These are phyloP conservation scores for Malacoctenus gilli DNA, from an alignment of 2,797 vertebrate species.

Conservation along the genomic window DNA sequence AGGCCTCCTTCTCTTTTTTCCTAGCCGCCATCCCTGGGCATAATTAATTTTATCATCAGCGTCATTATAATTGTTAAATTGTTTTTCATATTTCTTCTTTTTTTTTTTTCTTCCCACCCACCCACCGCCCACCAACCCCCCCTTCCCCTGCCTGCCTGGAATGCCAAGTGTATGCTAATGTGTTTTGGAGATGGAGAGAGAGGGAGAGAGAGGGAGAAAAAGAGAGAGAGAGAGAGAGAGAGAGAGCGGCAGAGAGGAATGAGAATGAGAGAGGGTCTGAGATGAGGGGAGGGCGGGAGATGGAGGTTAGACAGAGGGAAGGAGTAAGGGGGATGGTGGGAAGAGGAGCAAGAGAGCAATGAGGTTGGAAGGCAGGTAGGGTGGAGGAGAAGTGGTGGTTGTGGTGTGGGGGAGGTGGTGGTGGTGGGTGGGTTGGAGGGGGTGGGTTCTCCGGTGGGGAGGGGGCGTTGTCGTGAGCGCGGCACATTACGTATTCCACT, in stretches of 20 bases:
- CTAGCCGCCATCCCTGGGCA: conserved; percentile 77
- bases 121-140: conserved; percentile 32
- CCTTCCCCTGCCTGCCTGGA: conserved; percentile 82
- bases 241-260: conserved; percentile 79
- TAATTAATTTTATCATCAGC: conserved; percentile 87
- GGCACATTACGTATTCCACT: conserved; percentile 91
- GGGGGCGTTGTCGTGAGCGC: conserved; percentile 57
- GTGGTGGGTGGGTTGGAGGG: conserved; percentile 67
- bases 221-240: conserved; percentile 77
- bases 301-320: conserved; percentile 69
- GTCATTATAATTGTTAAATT: conserved; percentile 87
- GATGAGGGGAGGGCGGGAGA: conserved; percentile 76
- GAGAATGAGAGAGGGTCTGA: conserved; percentile 81
- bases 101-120: conserved; percentile 22
- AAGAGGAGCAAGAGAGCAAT: conserved; percentile 68
- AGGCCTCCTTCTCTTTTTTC: conserved; percentile 69
- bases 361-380: conserved; percentile 75
- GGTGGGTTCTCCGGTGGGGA: background rate
- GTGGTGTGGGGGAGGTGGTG: conserved; percentile 63
- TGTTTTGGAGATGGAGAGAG: conserved; percentile 79
- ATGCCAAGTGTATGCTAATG: conserved; percentile 99
- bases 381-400: conserved; percentile 67
- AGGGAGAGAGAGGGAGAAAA: conserved; percentile 78
- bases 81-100: conserved; percentile 84
- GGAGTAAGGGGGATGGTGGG: conserved; percentile 58